Evolutionary conservation across 2,113 vertebrate genomes (phyloP), one percentile per base, ranked within the genome.

Genomic region (Sapayoa aenigma): DNA sequence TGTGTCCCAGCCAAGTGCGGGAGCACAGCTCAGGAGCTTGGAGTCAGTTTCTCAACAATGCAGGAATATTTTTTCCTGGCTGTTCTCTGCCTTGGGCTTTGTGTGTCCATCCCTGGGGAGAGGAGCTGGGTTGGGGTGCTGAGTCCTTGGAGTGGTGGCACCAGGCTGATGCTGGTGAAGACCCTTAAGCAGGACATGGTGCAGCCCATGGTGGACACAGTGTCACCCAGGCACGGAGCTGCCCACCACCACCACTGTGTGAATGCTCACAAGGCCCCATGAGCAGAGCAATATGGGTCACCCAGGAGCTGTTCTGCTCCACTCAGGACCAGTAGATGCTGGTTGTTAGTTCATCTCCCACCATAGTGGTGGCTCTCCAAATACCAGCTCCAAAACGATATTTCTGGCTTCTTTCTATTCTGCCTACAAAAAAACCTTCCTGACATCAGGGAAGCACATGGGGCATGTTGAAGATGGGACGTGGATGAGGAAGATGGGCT

Each of bases 181-280:
- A 37, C 22, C 58, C 53, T 79, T 6, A 28, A 68, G 53, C 10
- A 76, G 88, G 58, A 60, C 42, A 19, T 35, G 25, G 14, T 31
- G 46, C 49, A 67, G 53, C 53, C 67, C 74, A 23, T 69, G 53
- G 17, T 78, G 46, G 67, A 37, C 62, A 33, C 5, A 33, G 46
- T 3, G 13, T 28, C 65, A 52, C 22, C 0, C 16, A 39, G 35
- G 33, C 23, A 41, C 21, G 24, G 52, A 75, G 10, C 62, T 89
- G 65, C 53, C 56, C n/a, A 55, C 15, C 22, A 33, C 4, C n/a
- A 21, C 5, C 27, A 15, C 6, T 19, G 13, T 0, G 2, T 0
- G 0, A 68, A 27, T 6, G 21, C 67, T 47, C 65, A 9, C 11
- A 71, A 55, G 6, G 55, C 50, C 60, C 30, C 17, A 11, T 9